Evolutionary conservation across 2,888 invertebrate genomes (phyloP).

Genomic region (Diaperis boleti): DNA sequence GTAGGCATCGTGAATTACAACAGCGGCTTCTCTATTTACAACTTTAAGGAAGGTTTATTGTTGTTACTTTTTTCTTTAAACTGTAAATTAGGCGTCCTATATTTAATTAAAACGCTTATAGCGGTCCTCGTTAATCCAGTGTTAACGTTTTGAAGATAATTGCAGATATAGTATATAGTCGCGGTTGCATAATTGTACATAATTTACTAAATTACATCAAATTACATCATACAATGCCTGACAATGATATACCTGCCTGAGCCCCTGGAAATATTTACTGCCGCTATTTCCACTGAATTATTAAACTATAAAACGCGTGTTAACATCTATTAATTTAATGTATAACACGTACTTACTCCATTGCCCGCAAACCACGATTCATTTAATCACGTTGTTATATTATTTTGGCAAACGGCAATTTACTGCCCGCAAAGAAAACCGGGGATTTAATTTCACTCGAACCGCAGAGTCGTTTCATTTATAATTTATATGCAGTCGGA

Average conservation of each 20-base stretch:
- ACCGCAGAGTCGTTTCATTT: slow-evolving; percentile 1
- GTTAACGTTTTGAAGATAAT: slow-evolving; percentile 12
- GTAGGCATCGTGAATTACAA: slow-evolving; percentile 8
- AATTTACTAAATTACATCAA: slow-evolving; percentile 34
- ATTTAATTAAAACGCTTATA: background rate
- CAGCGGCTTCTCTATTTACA: slow-evolving; percentile 9
- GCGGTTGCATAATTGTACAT: slow-evolving; percentile 30
- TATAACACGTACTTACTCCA: slow-evolving; percentile 34
- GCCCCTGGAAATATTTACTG: slow-evolving; percentile 41
- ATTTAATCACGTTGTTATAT: slow-evolving; percentile 30
- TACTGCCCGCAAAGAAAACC: slow-evolving; percentile 3
- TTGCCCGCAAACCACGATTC: slow-evolving; percentile 22
- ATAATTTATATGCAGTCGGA: slow-evolving; percentile 12
- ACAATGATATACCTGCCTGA: slow-evolving; percentile 40
- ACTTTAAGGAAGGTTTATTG: background rate
- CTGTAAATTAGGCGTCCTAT: background rate
- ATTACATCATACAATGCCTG: slow-evolving; percentile 31
- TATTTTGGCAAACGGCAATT: slow-evolving; percentile 25
- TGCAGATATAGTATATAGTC: slow-evolving; percentile 14
- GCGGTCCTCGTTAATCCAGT: slow-evolving; percentile 18
- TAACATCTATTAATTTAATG: slow-evolving; percentile 41
- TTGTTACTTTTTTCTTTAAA: background rate
- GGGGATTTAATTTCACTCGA: slow-evolving; percentile 13
- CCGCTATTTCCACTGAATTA: slow-evolving; percentile 42
- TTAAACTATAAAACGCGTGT: slow-evolving; percentile 44